A percentile compares a stretch with the other conserved stretches of the same genome.
Conservation (phyloP, 2,888 invertebrate genomes). For the Tridacna gigas region DNA sequence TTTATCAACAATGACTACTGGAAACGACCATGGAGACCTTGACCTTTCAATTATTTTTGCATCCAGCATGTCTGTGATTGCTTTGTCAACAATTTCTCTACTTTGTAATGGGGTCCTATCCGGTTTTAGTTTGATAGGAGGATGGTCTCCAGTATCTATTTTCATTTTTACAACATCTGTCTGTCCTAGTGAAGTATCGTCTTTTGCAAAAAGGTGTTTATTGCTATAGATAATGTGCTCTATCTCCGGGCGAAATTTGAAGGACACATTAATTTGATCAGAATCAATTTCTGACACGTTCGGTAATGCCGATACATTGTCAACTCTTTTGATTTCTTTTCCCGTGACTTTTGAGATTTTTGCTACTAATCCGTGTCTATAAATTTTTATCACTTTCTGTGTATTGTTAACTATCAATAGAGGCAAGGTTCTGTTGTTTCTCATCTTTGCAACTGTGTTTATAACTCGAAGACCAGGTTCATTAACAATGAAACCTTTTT, state of each 20-base stretch:
- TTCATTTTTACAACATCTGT: constrained; percentile 13
- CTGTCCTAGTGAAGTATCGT: constrained; percentile 13
- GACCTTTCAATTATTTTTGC: too few species aligned
- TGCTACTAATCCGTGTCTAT: too few species aligned
- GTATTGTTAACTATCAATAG: too few species aligned
- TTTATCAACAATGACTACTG: too few species aligned
- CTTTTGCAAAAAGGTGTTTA: constrained; percentile 12
- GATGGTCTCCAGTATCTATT: too few species aligned
- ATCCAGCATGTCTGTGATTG: constrained; percentile 59
- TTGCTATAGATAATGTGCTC: not conserved
- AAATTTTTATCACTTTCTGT: too few species aligned
- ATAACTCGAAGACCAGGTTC: too few species aligned
- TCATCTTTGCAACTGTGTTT: too few species aligned
- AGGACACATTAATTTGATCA: not conserved
- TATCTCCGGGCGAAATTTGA: not conserved
- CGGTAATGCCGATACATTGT: not conserved
- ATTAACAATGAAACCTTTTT: too few species aligned
- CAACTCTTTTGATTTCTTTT: not conserved
- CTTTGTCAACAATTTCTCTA: constrained; percentile 51
- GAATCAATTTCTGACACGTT: not conserved
- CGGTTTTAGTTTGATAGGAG: constrained; percentile 13
- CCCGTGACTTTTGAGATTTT: not conserved
- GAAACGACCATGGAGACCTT: too few species aligned
- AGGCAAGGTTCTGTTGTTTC: too few species aligned
- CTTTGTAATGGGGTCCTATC: constrained; percentile 41